Evolutionary conservation across 2,797 vertebrate genomes (phyloP).

Genomic region (Falco biarmicus): DNA sequence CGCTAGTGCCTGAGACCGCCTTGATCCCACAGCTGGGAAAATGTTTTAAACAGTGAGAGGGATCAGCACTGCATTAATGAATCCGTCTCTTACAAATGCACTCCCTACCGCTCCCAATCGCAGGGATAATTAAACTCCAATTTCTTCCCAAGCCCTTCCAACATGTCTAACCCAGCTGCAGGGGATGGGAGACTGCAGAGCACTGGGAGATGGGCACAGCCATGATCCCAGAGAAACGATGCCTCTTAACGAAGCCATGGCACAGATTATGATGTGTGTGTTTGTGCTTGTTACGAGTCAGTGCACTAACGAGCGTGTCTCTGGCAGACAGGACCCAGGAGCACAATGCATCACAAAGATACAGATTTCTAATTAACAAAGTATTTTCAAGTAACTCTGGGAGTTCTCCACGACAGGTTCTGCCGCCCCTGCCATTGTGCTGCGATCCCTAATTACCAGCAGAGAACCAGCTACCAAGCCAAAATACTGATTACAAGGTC

Average conservation of each 20-base stretch:
- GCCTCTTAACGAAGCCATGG: neutral
- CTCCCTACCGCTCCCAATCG: rapidly evolving
- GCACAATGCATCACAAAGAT: neutral
- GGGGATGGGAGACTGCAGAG: neutral
- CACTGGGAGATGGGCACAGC: neutral
- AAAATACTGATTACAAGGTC: neutral
- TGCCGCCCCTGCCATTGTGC: neutral
- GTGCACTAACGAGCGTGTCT: neutral
- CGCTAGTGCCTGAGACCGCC: neutral
- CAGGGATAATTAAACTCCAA: neutral
- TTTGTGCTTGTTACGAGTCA: neutral
- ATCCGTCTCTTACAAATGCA: neutral
- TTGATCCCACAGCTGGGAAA: neutral
- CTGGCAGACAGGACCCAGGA: neutral
- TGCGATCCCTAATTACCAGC: neutral
- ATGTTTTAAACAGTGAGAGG: neutral
- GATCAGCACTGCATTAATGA: neutral
- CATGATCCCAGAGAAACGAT: neutral
- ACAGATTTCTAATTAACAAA: neutral
- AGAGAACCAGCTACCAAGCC: neutral
- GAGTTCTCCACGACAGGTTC: neutral
- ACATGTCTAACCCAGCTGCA: neutral
- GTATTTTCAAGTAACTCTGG: neutral
- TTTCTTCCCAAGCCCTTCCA: neutral
- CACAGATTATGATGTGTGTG: neutral